A percentile compares a stretch with the other conserved stretches of the same genome.
Evolutionary conservation across 2,113 vertebrate genomes (phyloP).

Genomic region (Xiphophorus couchianus): DNA sequence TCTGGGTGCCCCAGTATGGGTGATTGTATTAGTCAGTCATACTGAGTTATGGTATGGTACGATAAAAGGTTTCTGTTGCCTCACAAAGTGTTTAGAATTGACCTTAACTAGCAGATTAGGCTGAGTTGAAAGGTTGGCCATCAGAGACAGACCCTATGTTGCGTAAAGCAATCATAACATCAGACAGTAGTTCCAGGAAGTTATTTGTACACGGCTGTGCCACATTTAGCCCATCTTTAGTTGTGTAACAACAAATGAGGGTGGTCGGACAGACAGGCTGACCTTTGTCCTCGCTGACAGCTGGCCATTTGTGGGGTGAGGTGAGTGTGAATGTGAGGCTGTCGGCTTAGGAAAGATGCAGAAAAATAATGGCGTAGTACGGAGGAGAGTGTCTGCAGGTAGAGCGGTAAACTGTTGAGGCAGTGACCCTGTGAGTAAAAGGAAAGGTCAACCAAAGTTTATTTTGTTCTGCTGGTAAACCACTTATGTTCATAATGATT

Average conservation of each 20-base stretch:
- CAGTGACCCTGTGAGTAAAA: background rate
- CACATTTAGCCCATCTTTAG: background rate
- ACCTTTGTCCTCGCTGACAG: slow-evolving; percentile 9
- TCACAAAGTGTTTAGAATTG: slow-evolving; percentile 12
- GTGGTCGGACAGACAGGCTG: background rate
- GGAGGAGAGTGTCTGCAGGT: slow-evolving; percentile 3
- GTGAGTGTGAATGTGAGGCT: background rate
- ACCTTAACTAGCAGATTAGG: slow-evolving; percentile 5
- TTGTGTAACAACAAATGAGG: background rate
- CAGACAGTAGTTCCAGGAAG: background rate
- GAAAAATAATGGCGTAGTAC: background rate
- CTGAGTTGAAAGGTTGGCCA: background rate
- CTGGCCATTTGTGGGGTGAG: background rate
- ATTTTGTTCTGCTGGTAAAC: background rate
- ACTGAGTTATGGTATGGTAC: background rate
- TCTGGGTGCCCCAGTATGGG: background rate
- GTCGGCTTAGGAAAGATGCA: background rate
- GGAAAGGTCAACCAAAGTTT: background rate
- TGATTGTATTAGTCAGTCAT: background rate
- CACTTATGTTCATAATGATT: no score
- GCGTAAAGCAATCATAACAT: background rate
- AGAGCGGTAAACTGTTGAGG: background rate
- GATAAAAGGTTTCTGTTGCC: background rate
- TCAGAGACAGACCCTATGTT: background rate
- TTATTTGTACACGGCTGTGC: background rate